These are phyloP conservation scores for Hydractinia echinata DNA, from an alignment of 30 jellyfish, hydroid and myxozoan genomes.

Conservation along the genomic window DNA sequence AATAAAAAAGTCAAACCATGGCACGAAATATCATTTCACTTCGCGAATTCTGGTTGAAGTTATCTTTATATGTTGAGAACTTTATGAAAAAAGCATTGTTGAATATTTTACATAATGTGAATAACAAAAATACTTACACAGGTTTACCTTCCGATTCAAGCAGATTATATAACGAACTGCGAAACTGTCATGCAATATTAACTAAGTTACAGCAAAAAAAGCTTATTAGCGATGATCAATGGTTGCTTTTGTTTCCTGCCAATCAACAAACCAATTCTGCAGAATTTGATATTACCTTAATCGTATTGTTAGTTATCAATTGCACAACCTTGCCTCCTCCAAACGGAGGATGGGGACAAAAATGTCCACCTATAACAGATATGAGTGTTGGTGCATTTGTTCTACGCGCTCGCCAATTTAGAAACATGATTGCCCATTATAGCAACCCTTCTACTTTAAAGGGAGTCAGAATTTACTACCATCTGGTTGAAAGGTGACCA, in stretches of 20 bases:
- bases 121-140: not conserved
- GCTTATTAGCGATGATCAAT: not conserved
- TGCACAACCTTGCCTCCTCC: slow-evolving; percentile 4
- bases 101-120: not conserved
- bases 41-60: not conserved
- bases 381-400: slow-evolving; percentile 9
- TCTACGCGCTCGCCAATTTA: not conserved
- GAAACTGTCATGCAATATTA: not conserved
- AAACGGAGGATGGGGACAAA: not conserved
- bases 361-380: not conserved
- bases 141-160: not conserved
- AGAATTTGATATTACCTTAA: not conserved
- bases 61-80: not conserved
- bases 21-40: too few relatives aligned
- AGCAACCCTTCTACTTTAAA: not conserved
- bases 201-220: not conserved
- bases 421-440: not conserved
- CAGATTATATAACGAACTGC: not conserved
- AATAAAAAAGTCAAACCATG: too few relatives aligned
- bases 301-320: not conserved
- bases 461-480: not conserved
- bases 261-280: slow-evolving; percentile 6
- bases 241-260: not conserved
- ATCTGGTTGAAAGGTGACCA: not conserved
- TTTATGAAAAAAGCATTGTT: not conserved